phyloP scores from a whole-genome alignment of 2,888 invertebrate genomes.

The Lithophane socia region DNA sequence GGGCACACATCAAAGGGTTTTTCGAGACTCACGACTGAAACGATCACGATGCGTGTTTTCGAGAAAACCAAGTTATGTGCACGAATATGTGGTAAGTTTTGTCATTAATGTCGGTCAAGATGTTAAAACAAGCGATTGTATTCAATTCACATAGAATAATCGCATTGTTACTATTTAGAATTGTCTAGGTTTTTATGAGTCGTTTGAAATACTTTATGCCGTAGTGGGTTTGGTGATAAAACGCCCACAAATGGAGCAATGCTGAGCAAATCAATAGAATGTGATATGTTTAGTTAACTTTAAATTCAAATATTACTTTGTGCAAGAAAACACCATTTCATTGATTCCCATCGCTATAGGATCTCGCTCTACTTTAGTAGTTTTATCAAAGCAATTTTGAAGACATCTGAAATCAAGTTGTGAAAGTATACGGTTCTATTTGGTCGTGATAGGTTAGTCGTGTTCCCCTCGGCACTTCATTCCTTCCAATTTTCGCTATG shows the following conservation, averaged over 20 bases:
- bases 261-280: not conserved
- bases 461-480: conserved; percentile 55
- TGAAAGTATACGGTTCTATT: conserved; percentile 58
- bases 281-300: not conserved
- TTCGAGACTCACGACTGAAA: conserved; percentile 83
- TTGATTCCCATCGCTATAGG: not conserved
- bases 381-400: conserved; percentile 53
- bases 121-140: conserved; percentile 68
- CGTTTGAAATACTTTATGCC: not conserved
- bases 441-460: conserved; percentile 63
- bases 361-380: conserved; percentile 10
- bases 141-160: conserved; percentile 64
- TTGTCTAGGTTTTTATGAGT: conserved; percentile 22
- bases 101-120: conserved; percentile 72
- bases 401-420: conserved; percentile 51
- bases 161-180: conserved; percentile 58
- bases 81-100: conserved; percentile 79
- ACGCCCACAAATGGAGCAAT: not conserved
- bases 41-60: conserved; percentile 83
- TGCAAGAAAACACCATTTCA: not conserved
- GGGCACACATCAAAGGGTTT: conserved; percentile 83
- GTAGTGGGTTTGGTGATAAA: not conserved
- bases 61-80: conserved; percentile 84
- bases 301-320: not conserved
- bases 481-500: conserved; percentile 45